Evolutionary conservation across 2,797 vertebrate genomes (phyloP), one percentile per base, ranked within the genome.

Genomic region (Sternotherus odoratus): DNA sequence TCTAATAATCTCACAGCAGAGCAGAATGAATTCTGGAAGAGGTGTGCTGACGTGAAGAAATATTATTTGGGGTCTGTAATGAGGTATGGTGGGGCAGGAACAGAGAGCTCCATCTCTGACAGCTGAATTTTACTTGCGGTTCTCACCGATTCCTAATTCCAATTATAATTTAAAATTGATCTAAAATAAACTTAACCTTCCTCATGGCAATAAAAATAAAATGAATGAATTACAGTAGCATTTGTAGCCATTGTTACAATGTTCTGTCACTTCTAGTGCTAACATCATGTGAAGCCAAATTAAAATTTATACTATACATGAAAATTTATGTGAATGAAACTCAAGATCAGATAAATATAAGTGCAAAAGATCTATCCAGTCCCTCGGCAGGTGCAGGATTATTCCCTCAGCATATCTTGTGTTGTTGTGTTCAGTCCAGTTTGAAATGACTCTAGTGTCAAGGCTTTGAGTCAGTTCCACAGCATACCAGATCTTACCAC

Each of bases 181-280:
- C 86, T 92, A 88, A 94, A 96, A 94, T 79, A 94, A 87, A 93
- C 60, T 91, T 88, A 92, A 96, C 92, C 77, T 92, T 96, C 95
- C 95, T 95, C 95, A 96, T 95, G 85, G 95, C 94, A 96, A 96
- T 95, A 94, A 87, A 90, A 77, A 86, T 82, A 96, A 94, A 95
- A 86, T 90, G 78, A 69, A 21, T 94, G 69, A 96, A 93, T 24
- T 94, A 88, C 53, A 95, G 84, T 57, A 82, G 84, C 92, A 92
- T 91, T 94, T 94, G 92, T 26, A 88, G 93, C 93, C 94, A 49
- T 85, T 92, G 94, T 91, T 94, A 80, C 56, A 87, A 72, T 85
- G 95, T 94, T 91, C 93, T 88, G 91, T 87, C 92, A 87, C 77
- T 94, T 95, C 89, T 85, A 94, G 90, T 51, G 43, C 88, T 84